These are phyloP conservation scores for Chaenogobius annularis DNA, from an alignment of 2,113 vertebrate species.

Conservation along the genomic window DNA sequence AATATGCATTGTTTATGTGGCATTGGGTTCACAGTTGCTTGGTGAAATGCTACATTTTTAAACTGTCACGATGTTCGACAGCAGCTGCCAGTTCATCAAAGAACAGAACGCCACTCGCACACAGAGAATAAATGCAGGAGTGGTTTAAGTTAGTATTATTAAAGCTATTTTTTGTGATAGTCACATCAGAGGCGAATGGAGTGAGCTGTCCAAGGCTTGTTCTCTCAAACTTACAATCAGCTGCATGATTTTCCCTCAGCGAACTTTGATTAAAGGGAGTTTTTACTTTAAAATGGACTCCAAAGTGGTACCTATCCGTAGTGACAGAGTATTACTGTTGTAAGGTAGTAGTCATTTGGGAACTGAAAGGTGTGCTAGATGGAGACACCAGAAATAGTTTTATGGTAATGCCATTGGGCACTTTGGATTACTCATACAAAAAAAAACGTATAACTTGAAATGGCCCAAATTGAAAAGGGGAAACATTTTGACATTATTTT, in stretches of 20 bases:
- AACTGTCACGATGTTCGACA: slow-evolving; percentile 64
- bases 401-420: neutral
- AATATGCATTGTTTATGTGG: slow-evolving; percentile 28
- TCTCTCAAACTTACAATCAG: slow-evolving; percentile 18
- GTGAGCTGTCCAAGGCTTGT: slow-evolving; percentile 16
- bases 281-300: slow-evolving; percentile 9
- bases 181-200: slow-evolving; percentile 16
- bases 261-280: slow-evolving; percentile 25
- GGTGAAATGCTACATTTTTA: slow-evolving; percentile 52
- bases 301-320: slow-evolving; percentile 1
- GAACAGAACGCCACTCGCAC: slow-evolving; percentile 48
- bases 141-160: slow-evolving; percentile 23
- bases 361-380: neutral
- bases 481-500: neutral
- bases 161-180: slow-evolving; percentile 20
- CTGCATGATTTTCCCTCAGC: slow-evolving; percentile 9
- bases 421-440: neutral
- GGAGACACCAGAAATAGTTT: neutral
- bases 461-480: neutral
- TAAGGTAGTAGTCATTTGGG: neutral
- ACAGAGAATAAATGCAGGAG: slow-evolving; percentile 38
- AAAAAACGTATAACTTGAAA: neutral
- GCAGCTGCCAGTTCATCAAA: slow-evolving; percentile 61
- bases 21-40: slow-evolving; percentile 40
- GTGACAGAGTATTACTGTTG: neutral